A percentile compares a stretch with the other conserved stretches of the same genome.
These are phyloP conservation scores for Laodelphax striatellus DNA, from an alignment of 1,140 invertebrate species.

Conservation along the genomic window DNA sequence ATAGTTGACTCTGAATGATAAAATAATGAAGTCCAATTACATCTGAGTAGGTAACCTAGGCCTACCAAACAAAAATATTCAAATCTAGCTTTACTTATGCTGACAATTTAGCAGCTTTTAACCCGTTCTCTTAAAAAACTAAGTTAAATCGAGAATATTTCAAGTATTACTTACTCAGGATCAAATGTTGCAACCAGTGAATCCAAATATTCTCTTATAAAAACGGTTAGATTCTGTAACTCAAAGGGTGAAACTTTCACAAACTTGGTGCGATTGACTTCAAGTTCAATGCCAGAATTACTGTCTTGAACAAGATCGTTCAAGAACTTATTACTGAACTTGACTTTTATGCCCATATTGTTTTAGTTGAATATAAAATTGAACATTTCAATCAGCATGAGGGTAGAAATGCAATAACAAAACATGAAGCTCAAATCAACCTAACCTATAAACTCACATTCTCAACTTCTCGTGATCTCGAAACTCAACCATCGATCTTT, in stretches of 20 bases:
- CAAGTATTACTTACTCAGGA: constrained; percentile 3
- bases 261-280: neutral
- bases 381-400: neutral
- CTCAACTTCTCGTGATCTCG: too few relatives aligned
- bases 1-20: too few relatives aligned
- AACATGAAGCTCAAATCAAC: too few relatives aligned
- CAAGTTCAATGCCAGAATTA: constrained; percentile 1
- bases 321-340: neutral
- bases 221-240: neutral
- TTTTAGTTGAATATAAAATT: neutral
- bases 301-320: neutral
- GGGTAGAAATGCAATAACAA: too few relatives aligned
- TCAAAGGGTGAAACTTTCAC: neutral
- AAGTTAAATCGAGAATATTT: neutral
- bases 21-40: too few relatives aligned
- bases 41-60: too few relatives aligned
- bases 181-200: constrained; percentile 9
- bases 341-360: neutral
- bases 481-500: too few relatives aligned
- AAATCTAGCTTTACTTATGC: too few relatives aligned
- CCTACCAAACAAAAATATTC: too few relatives aligned
- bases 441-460: too few relatives aligned
- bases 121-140: too few relatives aligned
- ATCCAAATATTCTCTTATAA: neutral
- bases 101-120: neutral